Base-by-base conservation (phyloP, 2,888 invertebrate species). In the Shargacucullia verbasci region DNA sequence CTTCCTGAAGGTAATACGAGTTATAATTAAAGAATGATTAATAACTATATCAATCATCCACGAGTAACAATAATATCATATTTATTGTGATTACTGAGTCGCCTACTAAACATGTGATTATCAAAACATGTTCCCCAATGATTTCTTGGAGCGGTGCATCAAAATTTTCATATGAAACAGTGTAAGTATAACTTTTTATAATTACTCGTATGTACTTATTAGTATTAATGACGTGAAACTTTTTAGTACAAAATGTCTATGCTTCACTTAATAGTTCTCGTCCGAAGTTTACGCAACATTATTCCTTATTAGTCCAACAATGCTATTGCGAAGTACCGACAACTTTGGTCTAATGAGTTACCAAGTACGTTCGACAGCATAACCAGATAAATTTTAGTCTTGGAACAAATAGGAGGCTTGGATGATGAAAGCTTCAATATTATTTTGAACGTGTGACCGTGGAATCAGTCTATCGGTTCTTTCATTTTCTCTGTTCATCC, bases 301-400 rank as follows among this genome's bases (percentile, higher is more conserved):
- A 11, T 35, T 59, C 68, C 73, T 15, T 69, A 72, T 66, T 72
- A 45, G 73, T 41, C 49, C 43, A 40, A 69, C 69, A 69, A 67
- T 60, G 27, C 55, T 43, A 43, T 67, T 72, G 56, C 73, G 56
- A 67, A 72, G 73, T 52, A 66, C 50, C 12, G 33, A 37, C 50
- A 39, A 43, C 27, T 69, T 67, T 54, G 60, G 60, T 73, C 57
- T 68, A 72, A 72, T 73, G 61, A 67, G 37, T 49, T 53, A 46
- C 60, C 34, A 50, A 67, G 61, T 58, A 48, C 53, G 25, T 50
- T 45, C 41, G 31, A 47, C 49, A 53, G 33, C 48, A 55, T 47
- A 41, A 31, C 49, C 31, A 50, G 67, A 44, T 50, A 54, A 49
- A 59, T 53, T 52, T 55, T 47, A 56, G 49, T 60, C 46, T 59